Evolutionary conservation across 2,113 vertebrate species (phyloP), one percentile per base, ranked within the genome.

Genomic region (Nibea albiflora): DNA sequence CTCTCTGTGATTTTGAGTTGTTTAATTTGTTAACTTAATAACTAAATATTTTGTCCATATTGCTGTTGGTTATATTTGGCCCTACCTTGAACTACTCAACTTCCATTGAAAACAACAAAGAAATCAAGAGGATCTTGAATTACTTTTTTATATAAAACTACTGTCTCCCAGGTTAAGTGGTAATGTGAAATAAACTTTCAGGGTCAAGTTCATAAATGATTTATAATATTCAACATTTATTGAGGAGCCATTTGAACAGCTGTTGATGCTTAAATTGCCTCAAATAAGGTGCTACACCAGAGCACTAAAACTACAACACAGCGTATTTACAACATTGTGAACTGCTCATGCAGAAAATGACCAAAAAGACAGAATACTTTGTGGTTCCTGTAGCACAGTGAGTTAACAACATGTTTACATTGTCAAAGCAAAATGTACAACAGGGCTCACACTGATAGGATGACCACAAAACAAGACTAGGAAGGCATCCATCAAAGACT

Each of bases 401-500:
- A 73, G 71, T 72, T 77, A 80, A 85, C 63, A 84, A 81, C 56
- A 70, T 88, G 85, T 90, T 87, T 72, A 83, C 56, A 78, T 54
- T 66, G 71, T 70, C 63, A 53, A 17, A 54, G 63, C 72, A 77
- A 68, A 73, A 69, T 78, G 76, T 76, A 70, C 79, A 87, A 70
- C 63, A 39, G 53, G 60, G 22, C 65, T 81, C 67, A 71, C 61
- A 35, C 47, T 64, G 78, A 84, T 80, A 60, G 56, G 65, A 74
- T 46, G 70, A 75, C 76, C 50, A 80, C 78, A 62, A 76, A 58
- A 68, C 75, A 80, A 68, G 47, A 80, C 17, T 15, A 49, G 50
- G 76, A 82, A 88, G 75, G 78, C 80, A 87, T 88, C 88, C 85
- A 89, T 86, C 90, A 83, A 83, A 74, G 81, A 73, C 22, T 19